Base-by-base conservation (phyloP, 2,888 invertebrate genomes). In the Pomacea canaliculata region DNA sequence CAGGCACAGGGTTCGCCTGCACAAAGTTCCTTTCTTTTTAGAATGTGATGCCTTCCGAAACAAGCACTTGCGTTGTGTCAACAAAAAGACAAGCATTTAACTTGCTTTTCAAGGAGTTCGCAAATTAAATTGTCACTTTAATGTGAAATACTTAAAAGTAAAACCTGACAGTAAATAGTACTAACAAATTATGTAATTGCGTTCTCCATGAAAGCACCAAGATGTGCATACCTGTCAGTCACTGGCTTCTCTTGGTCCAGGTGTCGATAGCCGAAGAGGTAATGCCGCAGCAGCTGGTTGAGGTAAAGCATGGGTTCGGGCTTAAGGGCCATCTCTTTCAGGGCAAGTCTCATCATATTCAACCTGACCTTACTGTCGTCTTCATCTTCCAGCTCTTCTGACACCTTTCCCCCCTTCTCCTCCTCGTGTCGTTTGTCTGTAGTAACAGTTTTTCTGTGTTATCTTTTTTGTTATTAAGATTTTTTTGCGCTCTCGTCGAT, bases 1-100 rank as follows among this genome's bases (percentile, higher is more conserved):
- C 69, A 74, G 49, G 23, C 74, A 69, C 60, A 74, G 63, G n/a
- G 74, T 69, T n/a, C 74, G 74, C 60, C 74, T 74, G 68, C 51
- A 56, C 51, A 56, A 4, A 56, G 16, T 13, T 1, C 37, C 37
- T 37, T 37, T 37, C 37, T 37, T 37, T 37, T 1, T 37, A 37
- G 37, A 37, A 37, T 3, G 37, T 1, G 5, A 37, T 3, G 37
- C 5, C 37, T 37, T 37, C 37, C 1, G 37, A 5, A 5, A 37
- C 37, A 37, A 37, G 1, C 37, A 37, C 37, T 37, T 37, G 37
- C 37, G 0, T 37, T 37, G 37, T 37, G 37, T 56, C 10, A 10
- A 56, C 51, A 16, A 10, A 56, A 13, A 16, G 12, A 56, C 8
- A 8, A 10, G 16, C 51, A 56, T 16, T 13, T 16, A 56, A 16